These are phyloP conservation scores for Limenitis camilla DNA, from an alignment of 2,888 invertebrate genomes.

Conservation along the genomic window DNA sequence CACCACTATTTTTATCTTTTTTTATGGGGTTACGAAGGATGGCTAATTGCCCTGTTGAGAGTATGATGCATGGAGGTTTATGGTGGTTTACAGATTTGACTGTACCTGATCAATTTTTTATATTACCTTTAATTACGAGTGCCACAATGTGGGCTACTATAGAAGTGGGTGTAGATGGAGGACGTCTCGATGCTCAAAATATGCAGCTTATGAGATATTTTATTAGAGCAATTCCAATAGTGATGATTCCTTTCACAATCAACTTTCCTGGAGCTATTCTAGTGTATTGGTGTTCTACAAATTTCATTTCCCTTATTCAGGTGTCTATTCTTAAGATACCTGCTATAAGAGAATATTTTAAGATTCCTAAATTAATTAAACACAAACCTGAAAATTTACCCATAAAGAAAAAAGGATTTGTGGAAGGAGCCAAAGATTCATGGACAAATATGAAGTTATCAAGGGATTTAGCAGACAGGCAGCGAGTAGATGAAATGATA, in stretches of 20 bases:
- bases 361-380: slow-evolving; percentile 78
- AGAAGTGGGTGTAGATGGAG: slow-evolving; percentile 86
- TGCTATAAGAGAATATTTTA: slow-evolving; percentile 81
- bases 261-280: slow-evolving; percentile 92
- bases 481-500: slow-evolving; percentile 82
- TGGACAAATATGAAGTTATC: slow-evolving; percentile 88
- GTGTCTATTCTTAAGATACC: slow-evolving; percentile 85
- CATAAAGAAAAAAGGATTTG: slow-evolving; percentile 84
- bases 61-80: slow-evolving; percentile 89
- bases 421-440: slow-evolving; percentile 85
- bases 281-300: slow-evolving; percentile 92
- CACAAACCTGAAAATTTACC: slow-evolving; percentile 76
- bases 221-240: slow-evolving; percentile 82
- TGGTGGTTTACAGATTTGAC: slow-evolving; percentile 96
- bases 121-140: slow-evolving; percentile 90
- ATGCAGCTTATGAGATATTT: slow-evolving; percentile 83
- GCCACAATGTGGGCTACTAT: slow-evolving; percentile 87
- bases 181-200: slow-evolving; percentile 78
- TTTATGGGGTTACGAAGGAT: slow-evolving; percentile 91
- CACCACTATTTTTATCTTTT: slow-evolving; percentile 93
- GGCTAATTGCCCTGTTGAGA: slow-evolving; percentile 93
- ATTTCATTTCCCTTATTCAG: slow-evolving; percentile 88
- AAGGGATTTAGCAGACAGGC: slow-evolving; percentile 84
- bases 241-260: slow-evolving; percentile 88
- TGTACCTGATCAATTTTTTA: slow-evolving; percentile 89